phyloP scores from a whole-genome alignment of 2,888 invertebrate genomes.

The Cephus runcator region DNA sequence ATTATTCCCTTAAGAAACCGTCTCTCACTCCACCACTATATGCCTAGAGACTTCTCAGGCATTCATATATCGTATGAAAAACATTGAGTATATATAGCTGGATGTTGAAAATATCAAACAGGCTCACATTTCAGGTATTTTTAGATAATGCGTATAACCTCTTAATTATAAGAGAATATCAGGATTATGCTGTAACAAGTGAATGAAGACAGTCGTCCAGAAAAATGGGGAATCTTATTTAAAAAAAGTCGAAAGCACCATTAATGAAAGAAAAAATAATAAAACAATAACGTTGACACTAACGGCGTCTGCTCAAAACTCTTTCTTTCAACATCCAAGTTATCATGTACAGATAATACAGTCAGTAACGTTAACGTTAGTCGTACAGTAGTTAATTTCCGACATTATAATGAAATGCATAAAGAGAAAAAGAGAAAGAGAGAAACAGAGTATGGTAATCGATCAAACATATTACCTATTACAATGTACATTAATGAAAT shows the following conservation, averaged over 20 bases:
- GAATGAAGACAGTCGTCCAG: not conserved
- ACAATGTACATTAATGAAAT: not conserved
- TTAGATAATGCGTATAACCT: not conserved
- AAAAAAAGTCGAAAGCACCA: not conserved
- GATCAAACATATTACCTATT: not conserved
- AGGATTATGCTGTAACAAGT: not conserved
- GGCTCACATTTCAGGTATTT: constrained; percentile 18
- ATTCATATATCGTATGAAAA: not conserved
- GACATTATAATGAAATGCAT: not conserved
- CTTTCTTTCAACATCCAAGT: constrained; percentile 18
- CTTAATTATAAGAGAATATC: not conserved
- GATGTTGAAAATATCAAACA: constrained; percentile 6
- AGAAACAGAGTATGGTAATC: not conserved
- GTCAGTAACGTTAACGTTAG: not conserved
- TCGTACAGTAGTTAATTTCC: not conserved
- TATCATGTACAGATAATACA: not conserved
- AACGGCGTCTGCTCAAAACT: constrained; percentile 14
- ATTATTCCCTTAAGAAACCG: not conserved
- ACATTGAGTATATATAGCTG: not conserved
- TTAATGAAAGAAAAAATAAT: not conserved
- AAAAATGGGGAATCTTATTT: not conserved
- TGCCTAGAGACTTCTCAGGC: not conserved
- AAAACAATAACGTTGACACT: not conserved
- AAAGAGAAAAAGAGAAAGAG: not conserved
- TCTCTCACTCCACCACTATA: not conserved